Percentiles rank a stretch among this genome's conserved stretches.
Evolutionary conservation across 2,113 vertebrate genomes (phyloP).

Genomic region (Erythrocebus patas): DNA sequence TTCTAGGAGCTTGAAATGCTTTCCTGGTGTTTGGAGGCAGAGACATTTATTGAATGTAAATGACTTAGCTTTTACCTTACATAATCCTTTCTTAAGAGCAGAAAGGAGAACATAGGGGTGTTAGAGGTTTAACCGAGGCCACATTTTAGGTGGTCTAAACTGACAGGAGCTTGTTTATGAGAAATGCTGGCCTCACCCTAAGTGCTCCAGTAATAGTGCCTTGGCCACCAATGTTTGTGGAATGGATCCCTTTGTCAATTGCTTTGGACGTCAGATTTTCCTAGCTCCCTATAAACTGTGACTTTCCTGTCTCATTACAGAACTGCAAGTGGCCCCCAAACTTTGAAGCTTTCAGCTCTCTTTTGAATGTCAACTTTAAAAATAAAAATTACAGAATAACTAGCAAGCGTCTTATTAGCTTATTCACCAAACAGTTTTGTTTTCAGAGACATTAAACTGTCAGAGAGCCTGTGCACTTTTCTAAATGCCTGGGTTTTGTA

Average conservation of each 20-base stretch:
- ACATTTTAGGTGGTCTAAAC: not conserved
- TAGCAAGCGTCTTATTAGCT: not conserved
- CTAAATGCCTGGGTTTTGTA: not conserved
- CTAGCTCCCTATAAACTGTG: not conserved
- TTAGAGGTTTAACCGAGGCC: not conserved
- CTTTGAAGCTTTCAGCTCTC: not conserved
- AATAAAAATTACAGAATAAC: not conserved
- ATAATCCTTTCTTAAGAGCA: not conserved
- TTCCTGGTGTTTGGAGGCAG: not conserved
- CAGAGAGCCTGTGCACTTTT: not conserved
- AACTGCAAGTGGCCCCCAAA: not conserved
- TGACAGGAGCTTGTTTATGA: not conserved
- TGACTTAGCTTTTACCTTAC: not conserved
- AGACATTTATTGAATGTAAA: not conserved
- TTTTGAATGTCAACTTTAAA: slow-evolving; percentile 22
- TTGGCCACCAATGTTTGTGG: not conserved
- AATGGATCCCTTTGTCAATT: slow-evolving; percentile 23
- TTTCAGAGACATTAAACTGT: not conserved
- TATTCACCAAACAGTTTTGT: not conserved
- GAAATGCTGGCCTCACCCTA: not conserved
- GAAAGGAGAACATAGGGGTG: not conserved
- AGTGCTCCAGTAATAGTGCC: not conserved
- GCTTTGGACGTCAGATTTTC: not conserved
- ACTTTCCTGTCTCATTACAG: not conserved
- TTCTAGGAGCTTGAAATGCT: not conserved